Percentiles rank a stretch among this genome's conserved stretches.
phyloP scores from a whole-genome alignment of 2,888 invertebrate genomes.

The Esperia sulphurella region DNA sequence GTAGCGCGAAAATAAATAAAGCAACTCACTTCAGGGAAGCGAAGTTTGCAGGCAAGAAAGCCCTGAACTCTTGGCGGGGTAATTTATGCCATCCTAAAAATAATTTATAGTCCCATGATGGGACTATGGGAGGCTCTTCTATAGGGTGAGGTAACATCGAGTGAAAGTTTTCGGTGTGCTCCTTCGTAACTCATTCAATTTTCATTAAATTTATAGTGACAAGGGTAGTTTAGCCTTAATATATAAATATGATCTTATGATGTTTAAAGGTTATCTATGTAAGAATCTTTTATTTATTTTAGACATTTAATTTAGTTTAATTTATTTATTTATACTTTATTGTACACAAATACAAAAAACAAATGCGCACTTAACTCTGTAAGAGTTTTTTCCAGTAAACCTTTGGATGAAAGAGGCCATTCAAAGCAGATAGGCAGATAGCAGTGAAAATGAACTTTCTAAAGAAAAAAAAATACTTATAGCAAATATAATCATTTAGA shows the following conservation, averaged over 20 bases:
- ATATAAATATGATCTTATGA: background rate
- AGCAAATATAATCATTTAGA: too few species aligned
- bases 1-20: slow-evolving; percentile 19
- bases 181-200: background rate
- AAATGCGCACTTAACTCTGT: too few species aligned
- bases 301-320: too few species aligned
- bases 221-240: background rate
- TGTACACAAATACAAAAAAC: too few species aligned
- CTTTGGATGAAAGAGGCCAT: too few species aligned
- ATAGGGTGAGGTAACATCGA: background rate
- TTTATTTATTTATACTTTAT: too few species aligned
- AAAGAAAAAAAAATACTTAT: too few species aligned
- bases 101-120: slow-evolving; percentile 20
- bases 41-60: slow-evolving; percentile 12
- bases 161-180: background rate
- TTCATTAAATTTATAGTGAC: background rate
- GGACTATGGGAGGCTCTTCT: slow-evolving; percentile 6
- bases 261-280: too few species aligned
- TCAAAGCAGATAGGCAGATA: too few species aligned
- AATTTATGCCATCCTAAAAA: slow-evolving; percentile 25
- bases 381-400: too few species aligned
- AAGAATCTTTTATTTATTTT: too few species aligned
- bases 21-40: slow-evolving; percentile 16
- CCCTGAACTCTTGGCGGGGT: slow-evolving; percentile 10
- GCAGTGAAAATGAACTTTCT: too few species aligned